Base-by-base conservation (phyloP, 2,888 invertebrate species). In the Drosophila macrospina region DNA sequence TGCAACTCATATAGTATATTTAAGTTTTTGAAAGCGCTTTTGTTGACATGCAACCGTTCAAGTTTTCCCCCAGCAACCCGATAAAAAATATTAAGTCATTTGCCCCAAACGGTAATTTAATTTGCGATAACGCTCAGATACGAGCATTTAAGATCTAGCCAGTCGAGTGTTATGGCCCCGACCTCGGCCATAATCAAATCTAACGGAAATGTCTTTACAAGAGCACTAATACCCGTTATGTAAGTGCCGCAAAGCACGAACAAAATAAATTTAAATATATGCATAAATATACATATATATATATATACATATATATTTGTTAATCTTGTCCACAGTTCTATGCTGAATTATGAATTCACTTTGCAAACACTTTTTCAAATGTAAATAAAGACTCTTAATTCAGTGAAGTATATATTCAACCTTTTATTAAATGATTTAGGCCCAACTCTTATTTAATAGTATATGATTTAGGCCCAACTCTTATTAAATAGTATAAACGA, bases 121-220 rank as follows among this genome's bases (percentile, higher is more conserved):
- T 51, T 57, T 59, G 55, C 55, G 42, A 44, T 24, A 44, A 44
- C 6, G 34, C 11, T 6, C 24, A 34, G 42, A 42, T 24, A 26
- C 34, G 7, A 20, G 20, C n/a, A 36, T 24, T 36, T 26, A 39
- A 24, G 39, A 39, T 41, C 39, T 36, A 42, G 51, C 26, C 47
- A 44, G 45, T 56, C 59, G 55, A 48, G 60, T 20, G 32, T 36
- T 50, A 42, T 45, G 34, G 2, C 6, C 34, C 20, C 39, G 10
- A 34, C 30, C 39, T 15, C 15, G 24, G 7, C 55, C 54, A 55
- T 80, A 74, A 62, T 66, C 48, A 77, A 80, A 64, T 60, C 47
- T 39, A 69, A 24, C 78, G 85, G 85, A 82, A 82, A 87, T 78
- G 63, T 70, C 56, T 57, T 78, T 71, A 67, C 78, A 78, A 72